These are phyloP conservation scores for Saccostrea glomerata DNA, from an alignment of 1,140 invertebrate genomes.

Conservation along the genomic window DNA sequence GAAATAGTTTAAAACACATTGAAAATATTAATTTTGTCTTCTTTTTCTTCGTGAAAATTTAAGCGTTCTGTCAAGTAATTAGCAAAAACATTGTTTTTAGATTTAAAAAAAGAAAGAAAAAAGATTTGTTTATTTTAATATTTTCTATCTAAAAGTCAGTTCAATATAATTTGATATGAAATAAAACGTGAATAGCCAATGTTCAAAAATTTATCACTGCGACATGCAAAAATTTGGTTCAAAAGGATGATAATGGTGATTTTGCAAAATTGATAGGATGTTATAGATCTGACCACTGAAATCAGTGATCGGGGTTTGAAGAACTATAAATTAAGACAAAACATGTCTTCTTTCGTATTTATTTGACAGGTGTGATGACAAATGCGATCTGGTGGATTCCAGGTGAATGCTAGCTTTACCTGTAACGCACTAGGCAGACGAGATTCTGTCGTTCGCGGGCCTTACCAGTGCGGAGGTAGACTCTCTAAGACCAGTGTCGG, in stretches of 20 bases:
- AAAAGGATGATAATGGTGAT: background rate
- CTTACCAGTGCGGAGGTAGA: background rate
- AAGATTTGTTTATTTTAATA: background rate
- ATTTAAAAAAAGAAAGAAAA: too few species aligned
- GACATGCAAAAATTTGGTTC: background rate
- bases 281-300: background rate
- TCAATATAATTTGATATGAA: too few species aligned
- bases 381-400: constrained; percentile 12
- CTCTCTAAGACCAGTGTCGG: constrained; percentile 12
- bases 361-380: constrained; percentile 37
- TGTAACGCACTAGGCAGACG: constrained; percentile 14
- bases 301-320: constrained; percentile 12
- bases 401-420: constrained; percentile 27
- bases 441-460: constrained; percentile 8
- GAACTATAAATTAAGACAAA: constrained; percentile 25
- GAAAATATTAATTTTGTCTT: too few species aligned
- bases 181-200: background rate
- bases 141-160: too few species aligned
- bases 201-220: background rate
- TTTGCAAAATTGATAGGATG: constrained; percentile 14
- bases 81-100: too few species aligned
- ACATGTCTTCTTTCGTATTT: constrained; percentile 14
- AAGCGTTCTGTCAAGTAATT: too few species aligned
- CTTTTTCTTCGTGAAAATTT: too few species aligned
- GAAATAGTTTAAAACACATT: too few species aligned